Conservation (phyloP, 2,888 invertebrate species). For the Andrena trimmerana region DNA sequence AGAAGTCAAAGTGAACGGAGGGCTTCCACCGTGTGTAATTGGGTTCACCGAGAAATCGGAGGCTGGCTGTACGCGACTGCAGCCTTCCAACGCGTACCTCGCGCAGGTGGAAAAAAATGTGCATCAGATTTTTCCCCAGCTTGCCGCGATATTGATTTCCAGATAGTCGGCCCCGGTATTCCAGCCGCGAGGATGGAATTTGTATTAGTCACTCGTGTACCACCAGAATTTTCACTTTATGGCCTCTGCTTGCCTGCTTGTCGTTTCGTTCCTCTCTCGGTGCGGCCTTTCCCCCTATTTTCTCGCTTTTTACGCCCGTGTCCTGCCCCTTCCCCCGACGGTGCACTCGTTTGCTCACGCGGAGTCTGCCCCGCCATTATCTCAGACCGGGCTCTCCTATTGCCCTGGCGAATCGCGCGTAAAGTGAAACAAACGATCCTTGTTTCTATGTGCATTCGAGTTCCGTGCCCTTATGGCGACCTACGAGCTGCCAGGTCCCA, state of each 20-base stretch:
- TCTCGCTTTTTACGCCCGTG: not conserved
- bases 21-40: conserved; percentile 45
- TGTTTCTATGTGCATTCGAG: conserved; percentile 23
- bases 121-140: conserved; percentile 57
- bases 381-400: conserved; percentile 41
- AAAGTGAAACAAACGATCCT: conserved; percentile 66
- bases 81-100: conserved; percentile 1
- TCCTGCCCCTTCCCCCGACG: not conserved
- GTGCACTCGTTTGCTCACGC: conserved; percentile 30
- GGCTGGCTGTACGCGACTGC: conserved; percentile 9
- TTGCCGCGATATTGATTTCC: conserved; percentile 61
- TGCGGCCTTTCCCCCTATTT: not conserved
- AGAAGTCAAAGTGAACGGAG: conserved; percentile 28
- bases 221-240: conserved; percentile 67
- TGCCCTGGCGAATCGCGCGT: conserved; percentile 54
- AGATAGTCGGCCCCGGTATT: conserved; percentile 59
- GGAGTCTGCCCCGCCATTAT: conserved; percentile 58
- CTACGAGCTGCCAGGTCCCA: conserved; percentile 15
- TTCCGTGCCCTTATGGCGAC: conserved; percentile 13
- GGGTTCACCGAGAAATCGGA: conserved; percentile 8
- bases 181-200: conserved; percentile 73
- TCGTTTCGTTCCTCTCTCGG: conserved; percentile 34
- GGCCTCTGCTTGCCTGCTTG: conserved; percentile 26
- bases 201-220: conserved; percentile 69
- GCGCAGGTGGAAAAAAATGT: not conserved